A percentile compares a stretch with the other conserved stretches of the same genome.
These are phyloP conservation scores for Rhagonycha lutea DNA, from an alignment of 2,888 invertebrate species.

Conservation along the genomic window DNA sequence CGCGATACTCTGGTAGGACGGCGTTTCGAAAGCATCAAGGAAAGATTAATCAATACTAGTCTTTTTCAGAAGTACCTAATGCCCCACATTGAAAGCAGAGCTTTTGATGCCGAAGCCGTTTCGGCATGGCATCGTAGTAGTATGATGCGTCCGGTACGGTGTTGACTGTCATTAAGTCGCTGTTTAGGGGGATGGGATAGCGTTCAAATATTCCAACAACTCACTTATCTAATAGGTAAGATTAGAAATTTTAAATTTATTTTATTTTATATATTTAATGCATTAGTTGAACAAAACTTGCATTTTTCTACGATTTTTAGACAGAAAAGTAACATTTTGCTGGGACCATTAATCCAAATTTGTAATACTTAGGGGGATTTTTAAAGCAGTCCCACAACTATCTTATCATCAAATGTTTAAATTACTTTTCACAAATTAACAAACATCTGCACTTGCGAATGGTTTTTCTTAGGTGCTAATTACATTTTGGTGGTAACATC, in stretches of 20 bases:
- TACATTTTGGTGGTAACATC: not conserved
- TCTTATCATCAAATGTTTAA: not conserved
- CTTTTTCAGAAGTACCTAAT: slow-evolving; percentile 49
- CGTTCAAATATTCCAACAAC: slow-evolving; percentile 23
- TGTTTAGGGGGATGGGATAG: slow-evolving; percentile 40
- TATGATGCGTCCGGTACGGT: slow-evolving; percentile 34
- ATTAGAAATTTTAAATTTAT: not conserved
- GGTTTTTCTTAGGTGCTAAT: not conserved
- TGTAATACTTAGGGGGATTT: not conserved
- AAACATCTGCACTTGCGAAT: not conserved
- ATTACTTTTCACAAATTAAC: not conserved
- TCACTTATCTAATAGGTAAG: slow-evolving; percentile 21
- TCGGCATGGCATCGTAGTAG: slow-evolving; percentile 36
- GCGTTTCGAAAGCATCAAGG: slow-evolving; percentile 38
- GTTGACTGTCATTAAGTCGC: slow-evolving; percentile 37
- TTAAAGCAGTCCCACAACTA: not conserved
- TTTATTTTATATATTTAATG: not conserved
- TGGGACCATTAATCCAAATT: not conserved
- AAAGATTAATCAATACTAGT: slow-evolving; percentile 47
- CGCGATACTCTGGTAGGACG: slow-evolving; percentile 38
- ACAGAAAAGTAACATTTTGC: not conserved
- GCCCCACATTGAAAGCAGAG: slow-evolving; percentile 48
- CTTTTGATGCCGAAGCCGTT: slow-evolving; percentile 32
- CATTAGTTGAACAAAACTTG: not conserved
- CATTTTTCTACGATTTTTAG: not conserved